Conservation (phyloP, 2,797 vertebrate species). For the Siniperca obscura region DNA sequence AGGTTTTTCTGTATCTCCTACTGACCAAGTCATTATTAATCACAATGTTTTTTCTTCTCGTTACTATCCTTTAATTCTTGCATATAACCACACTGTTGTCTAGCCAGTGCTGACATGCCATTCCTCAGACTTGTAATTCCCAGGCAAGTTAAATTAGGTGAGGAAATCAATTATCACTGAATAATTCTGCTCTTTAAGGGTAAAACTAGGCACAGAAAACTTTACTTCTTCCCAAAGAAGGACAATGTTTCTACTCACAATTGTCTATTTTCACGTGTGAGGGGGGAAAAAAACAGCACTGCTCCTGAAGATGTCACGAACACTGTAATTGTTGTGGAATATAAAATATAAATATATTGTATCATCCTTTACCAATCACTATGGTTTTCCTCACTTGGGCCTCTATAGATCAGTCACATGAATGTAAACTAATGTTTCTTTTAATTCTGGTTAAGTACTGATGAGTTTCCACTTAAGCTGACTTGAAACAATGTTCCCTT, state of each 20-base stretch:
- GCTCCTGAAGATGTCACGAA: neutral
- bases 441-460: neutral
- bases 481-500: neutral
- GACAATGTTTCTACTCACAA: neutral
- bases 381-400: neutral
- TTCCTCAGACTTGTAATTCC: conserved; percentile 28
- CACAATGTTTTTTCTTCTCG: neutral
- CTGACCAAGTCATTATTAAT: neutral
- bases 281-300: neutral
- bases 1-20: neutral
- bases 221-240: neutral
- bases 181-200: conserved; percentile 15
- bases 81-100: neutral
- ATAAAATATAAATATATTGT: neutral
- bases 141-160: conserved; percentile 20
- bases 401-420: neutral
- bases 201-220: conserved; percentile 20
- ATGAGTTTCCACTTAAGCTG: neutral
- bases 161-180: conserved; percentile 51
- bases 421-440: neutral
- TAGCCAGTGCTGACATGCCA: conserved; percentile 15
- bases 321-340: neutral
- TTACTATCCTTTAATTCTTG: neutral
- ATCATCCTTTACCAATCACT: too few species aligned
- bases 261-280: neutral